Percentiles rank a stretch among this genome's conserved stretches.
Evolutionary conservation across 2,888 invertebrate genomes (phyloP).

Genomic region (Gastrophysa polygoni): DNA sequence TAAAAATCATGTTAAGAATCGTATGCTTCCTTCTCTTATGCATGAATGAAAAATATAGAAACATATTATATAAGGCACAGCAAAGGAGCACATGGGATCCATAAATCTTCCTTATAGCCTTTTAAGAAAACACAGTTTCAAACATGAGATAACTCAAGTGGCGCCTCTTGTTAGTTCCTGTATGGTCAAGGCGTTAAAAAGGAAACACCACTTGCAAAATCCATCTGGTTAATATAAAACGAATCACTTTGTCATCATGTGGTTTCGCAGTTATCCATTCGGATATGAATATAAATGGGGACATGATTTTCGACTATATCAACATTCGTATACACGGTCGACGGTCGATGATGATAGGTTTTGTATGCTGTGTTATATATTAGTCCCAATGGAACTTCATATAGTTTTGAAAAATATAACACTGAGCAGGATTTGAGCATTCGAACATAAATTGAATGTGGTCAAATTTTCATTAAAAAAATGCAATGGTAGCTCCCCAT

Average conservation of each 20-base stretch:
- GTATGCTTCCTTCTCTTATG: neutral
- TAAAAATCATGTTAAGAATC: no score
- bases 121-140: slow-evolving; percentile 14
- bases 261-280: neutral
- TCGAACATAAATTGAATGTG: no score
- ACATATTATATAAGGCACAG: neutral
- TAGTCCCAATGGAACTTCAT: no score
- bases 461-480: no score
- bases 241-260: slow-evolving; percentile 11
- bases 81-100: slow-evolving; percentile 20
- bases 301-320: neutral
- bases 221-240: slow-evolving; percentile 7
- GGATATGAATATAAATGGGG: neutral
- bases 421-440: no score
- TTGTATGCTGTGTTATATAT: no score
- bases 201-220: slow-evolving; percentile 14
- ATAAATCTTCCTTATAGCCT: slow-evolving; percentile 23
- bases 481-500: no score
- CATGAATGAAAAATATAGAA: slow-evolving; percentile 14
- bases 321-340: neutral
- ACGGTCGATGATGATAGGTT: no score
- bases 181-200: slow-evolving; percentile 28
- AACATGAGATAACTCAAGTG: slow-evolving; percentile 18
- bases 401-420: no score
- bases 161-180: slow-evolving; percentile 21